phyloP scores from a whole-genome alignment of 2,888 invertebrate species.

The Hirtodrosophila duncani region DNA sequence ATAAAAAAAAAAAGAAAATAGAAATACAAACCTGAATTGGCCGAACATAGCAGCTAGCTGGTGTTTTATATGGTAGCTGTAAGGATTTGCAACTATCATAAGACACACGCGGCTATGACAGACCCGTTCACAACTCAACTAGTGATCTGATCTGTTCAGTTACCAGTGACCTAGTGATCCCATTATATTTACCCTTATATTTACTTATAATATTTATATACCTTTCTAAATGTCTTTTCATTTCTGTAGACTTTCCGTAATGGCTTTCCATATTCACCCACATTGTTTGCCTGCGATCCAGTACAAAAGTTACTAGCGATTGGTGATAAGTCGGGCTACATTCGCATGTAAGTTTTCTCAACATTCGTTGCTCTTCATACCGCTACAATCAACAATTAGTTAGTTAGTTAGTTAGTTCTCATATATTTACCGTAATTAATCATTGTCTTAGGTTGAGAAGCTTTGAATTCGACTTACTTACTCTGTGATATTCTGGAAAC shows the following conservation, averaged over 20 bases:
- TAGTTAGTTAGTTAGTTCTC: too few species aligned
- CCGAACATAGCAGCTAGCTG: conserved; percentile 81
- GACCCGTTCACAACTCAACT: too few species aligned
- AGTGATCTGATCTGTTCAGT: too few species aligned
- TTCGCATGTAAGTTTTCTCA: conserved; percentile 90
- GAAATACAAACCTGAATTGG: too few species aligned
- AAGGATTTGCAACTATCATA: conserved; percentile 80
- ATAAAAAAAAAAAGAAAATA: too few species aligned
- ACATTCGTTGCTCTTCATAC: neutral
- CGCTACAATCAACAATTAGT: neutral
- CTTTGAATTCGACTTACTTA: too few species aligned
- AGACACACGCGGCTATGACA: conserved; percentile 83
- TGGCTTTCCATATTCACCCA: conserved; percentile 99
- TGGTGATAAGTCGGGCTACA: conserved; percentile 95
- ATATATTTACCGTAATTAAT: too few species aligned
- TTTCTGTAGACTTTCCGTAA: conserved; percentile 94
- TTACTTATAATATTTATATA: neutral
- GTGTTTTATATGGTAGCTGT: conserved; percentile 83
- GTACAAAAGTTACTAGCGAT: conserved; percentile 97
- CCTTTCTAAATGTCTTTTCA: conserved; percentile 35
- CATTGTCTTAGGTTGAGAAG: too few species aligned
- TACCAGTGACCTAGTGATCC: too few species aligned
- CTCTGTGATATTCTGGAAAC: too few species aligned
- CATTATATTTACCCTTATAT: too few species aligned
- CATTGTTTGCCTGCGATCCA: conserved; percentile 98